Evolutionary conservation across 2,888 invertebrate species (phyloP), one percentile per base, ranked within the genome.

Genomic region (Merodon equestris): DNA sequence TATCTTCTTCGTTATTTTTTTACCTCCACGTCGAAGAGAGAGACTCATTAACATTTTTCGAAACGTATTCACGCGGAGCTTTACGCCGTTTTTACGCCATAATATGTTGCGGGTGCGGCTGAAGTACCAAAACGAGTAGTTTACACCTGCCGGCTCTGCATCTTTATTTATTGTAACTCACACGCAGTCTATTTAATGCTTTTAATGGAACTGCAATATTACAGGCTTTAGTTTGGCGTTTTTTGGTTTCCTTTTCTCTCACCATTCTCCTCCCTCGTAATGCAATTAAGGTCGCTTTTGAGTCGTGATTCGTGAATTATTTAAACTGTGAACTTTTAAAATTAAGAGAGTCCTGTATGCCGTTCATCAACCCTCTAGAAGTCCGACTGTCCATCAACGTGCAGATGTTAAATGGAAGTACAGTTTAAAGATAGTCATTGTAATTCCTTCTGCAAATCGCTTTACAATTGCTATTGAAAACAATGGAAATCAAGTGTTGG

Each of bases 31-130:
- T 61, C 61, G 61, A 63, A 57, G 61, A 38, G 53, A 48, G 67
- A 72, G 61, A 77, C 77, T 77, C 77, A 77, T 77, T 77, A 77
- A 72, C 72, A 77, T 77, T 77, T 77, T 77, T 53, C 40, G 19
- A 61, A 66, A 34, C 13, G 60, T 51, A 58, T 67, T 19, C 19
- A 34, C 66, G 36, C 38, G 19, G 38, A 14, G 17, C 18, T 38
- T 60, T 60, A 27, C 27, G 7, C 27, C n/a, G n/a, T 54, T 27
- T 19, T 19, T 27, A 13, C 36, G 36, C 17, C n/a, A 7, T 58
- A 58, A 47, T 44, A 15, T 13, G 12, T 38, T 18, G 36, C 15
- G 14, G 19, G 19, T 19, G 19, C 17, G 61, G 15, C 36, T 19
- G 14, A 47, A 48, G 48, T 7, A 50, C 18, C 36, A 58, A 67